phyloP scores from a whole-genome alignment of 2,113 vertebrate species.

The Pterophyllum scalare region DNA sequence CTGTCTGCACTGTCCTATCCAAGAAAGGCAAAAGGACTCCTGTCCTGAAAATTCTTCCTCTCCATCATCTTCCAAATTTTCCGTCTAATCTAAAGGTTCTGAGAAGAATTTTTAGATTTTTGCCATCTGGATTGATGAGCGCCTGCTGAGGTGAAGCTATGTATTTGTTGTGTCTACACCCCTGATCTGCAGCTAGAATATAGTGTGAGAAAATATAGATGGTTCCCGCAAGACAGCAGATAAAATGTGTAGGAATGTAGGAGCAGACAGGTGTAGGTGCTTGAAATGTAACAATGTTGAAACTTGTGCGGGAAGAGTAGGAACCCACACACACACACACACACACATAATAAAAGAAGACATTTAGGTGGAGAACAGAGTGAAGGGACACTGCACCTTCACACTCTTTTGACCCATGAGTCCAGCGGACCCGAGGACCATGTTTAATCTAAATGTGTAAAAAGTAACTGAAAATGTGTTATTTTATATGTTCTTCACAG shows the following conservation, averaged over 20 bases:
- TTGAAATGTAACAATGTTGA: not conserved
- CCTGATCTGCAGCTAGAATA: fast-evolving
- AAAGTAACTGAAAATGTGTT: not conserved
- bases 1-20: not conserved
- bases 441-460: fast-evolving
- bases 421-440: no score
- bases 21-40: not conserved
- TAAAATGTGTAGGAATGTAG: not conserved
- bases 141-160: no score
- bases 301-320: not conserved
- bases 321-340: not conserved
- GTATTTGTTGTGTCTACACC: not conserved
- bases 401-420: no score
- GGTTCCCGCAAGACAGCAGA: not conserved
- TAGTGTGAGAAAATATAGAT: not conserved
- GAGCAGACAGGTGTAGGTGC: not conserved
- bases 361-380: no score
- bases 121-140: no score
- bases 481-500: not conserved
- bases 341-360: not conserved
- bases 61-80: no score
- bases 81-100: no score
- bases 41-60: no score
- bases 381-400: no score
- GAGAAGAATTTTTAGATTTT: not conserved